Evolutionary conservation across 2,113 vertebrate species (phyloP).

Genomic region (Natator depressus): DNA sequence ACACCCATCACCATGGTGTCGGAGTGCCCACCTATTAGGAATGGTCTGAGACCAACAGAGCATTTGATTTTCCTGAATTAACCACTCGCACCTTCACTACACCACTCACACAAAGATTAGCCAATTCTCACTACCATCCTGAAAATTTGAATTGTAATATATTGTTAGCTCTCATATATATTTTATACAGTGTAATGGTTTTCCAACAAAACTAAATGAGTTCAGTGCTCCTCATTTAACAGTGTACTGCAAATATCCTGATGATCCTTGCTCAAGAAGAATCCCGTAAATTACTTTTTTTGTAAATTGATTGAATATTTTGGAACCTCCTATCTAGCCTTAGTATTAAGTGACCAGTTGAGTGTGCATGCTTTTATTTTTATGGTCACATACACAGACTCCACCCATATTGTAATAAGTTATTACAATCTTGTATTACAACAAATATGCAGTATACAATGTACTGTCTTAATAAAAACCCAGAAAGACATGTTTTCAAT

Average conservation of each 20-base stretch:
- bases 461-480: not conserved
- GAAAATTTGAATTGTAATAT: not conserved
- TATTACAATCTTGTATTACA: not conserved
- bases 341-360: not conserved
- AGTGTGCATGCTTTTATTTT: not conserved
- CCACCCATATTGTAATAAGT: not conserved
- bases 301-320: not conserved
- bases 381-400: not conserved
- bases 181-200: not conserved
- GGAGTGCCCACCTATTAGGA: not conserved
- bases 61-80: not conserved
- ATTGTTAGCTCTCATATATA: not conserved
- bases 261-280: not conserved
- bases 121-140: not conserved
- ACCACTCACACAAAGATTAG: not conserved
- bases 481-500: not conserved
- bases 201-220: not conserved
- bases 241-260: not conserved
- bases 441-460: not conserved
- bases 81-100: not conserved
- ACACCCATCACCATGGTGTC: not conserved
- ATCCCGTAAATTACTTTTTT: accelerated
- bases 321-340: not conserved
- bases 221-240: not conserved
- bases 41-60: not conserved